These are phyloP conservation scores for Bungarus multicinctus DNA, from an alignment of 2,113 vertebrate species.

Conservation along the genomic window DNA sequence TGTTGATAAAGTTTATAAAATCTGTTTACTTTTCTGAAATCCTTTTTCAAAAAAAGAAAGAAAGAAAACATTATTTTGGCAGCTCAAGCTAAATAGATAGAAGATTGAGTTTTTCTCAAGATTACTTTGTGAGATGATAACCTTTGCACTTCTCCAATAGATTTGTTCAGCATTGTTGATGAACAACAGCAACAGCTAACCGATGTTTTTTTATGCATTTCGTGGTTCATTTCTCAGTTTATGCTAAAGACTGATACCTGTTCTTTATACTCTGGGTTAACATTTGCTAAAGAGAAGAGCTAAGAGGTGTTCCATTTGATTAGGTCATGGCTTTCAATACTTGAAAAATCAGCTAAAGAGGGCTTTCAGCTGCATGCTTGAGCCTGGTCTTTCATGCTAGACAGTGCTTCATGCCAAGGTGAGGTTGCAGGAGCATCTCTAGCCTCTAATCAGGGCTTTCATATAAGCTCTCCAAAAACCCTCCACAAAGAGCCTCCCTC, in stretches of 20 bases:
- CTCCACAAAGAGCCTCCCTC: conserved; percentile 16
- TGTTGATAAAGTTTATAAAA: not conserved
- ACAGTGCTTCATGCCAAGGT: conserved; percentile 6
- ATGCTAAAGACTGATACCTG: conserved; percentile 9
- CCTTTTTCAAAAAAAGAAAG: not conserved
- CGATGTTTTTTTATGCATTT: not conserved
- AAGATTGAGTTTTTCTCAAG: not conserved
- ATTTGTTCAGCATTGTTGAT: not conserved
- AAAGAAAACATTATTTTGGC: not conserved
- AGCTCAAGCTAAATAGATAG: not conserved
- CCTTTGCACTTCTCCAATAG: not conserved
- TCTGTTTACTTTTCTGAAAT: not conserved
- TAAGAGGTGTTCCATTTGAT: conserved; percentile 24
- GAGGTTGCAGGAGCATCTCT: conserved; percentile 41
- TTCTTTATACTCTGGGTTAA: conserved; percentile 28
- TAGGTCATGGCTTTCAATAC: conserved; percentile 10
- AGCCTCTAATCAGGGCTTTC: conserved; percentile 36
- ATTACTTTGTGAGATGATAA: conserved; percentile 21
- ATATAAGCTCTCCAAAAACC: conserved; percentile 30
- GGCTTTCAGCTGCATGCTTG: conserved; percentile 37
- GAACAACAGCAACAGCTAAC: not conserved
- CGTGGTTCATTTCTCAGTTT: not conserved
- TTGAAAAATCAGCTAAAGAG: conserved; percentile 40
- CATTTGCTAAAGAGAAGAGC: conserved; percentile 22
- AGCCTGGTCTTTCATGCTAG: not conserved